Conservation (phyloP, 2,888 invertebrate species). For the Rhabditophanes sp. region DNA sequence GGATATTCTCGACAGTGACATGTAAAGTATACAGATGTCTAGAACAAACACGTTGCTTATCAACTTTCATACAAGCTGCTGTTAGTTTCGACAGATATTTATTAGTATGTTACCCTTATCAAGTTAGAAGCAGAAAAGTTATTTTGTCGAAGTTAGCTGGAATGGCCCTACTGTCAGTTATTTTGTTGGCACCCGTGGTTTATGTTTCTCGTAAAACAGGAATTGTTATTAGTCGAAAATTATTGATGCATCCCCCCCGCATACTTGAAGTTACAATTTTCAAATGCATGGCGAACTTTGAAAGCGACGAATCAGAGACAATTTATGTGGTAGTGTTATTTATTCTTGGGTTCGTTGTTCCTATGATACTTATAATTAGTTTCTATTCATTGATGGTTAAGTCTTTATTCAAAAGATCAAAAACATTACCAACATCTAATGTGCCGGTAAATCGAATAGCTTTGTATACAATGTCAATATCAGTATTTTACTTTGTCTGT, state of each 20-base stretch:
- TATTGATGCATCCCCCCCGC: too few species aligned
- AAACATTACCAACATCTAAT: slow-evolving; percentile 16
- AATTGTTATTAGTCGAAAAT: too few species aligned
- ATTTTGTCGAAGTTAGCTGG: background rate
- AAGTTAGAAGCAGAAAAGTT: slow-evolving; percentile 47
- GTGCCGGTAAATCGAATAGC: slow-evolving; percentile 38
- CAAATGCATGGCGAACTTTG: slow-evolving; percentile 21
- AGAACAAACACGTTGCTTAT: slow-evolving; percentile 30
- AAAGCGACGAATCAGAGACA: too few species aligned
- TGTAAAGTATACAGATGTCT: slow-evolving; percentile 43
- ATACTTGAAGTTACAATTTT: slow-evolving; percentile 21
- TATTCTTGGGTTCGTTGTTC: slow-evolving; percentile 17
- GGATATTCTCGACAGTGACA: slow-evolving; percentile 39
- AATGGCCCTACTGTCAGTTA: slow-evolving; percentile 9
- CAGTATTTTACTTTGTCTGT: slow-evolving; percentile 37
- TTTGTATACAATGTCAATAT: slow-evolving; percentile 40
- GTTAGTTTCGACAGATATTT: slow-evolving; percentile 45
- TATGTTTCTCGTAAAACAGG: too few species aligned
- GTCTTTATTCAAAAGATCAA: slow-evolving; percentile 27
- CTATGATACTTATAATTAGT: slow-evolving; percentile 31
- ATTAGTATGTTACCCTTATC: slow-evolving; percentile 57
- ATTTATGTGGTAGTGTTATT: background rate
- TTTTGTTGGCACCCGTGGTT: too few species aligned
- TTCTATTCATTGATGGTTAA: slow-evolving; percentile 40
- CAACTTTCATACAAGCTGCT: slow-evolving; percentile 23